Base-by-base conservation (phyloP, 2,888 invertebrate genomes). In the Apotomis betuletana region DNA sequence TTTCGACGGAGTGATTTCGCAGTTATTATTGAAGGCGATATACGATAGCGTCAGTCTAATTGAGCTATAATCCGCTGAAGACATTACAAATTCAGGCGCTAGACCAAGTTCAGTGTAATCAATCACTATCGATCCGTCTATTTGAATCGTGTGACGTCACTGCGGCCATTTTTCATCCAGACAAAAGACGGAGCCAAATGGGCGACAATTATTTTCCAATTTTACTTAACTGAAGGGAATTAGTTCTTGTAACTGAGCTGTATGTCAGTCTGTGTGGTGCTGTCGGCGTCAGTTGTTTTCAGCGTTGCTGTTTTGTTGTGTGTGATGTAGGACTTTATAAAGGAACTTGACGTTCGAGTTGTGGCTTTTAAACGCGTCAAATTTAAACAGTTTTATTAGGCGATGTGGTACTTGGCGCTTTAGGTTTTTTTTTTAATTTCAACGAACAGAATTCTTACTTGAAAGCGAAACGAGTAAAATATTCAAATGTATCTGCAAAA, bases 191-290 rank as follows among this genome's bases (percentile, higher is more conserved):
- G 75, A 80, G 79, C 80, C 82, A 83, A 80, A 85, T 83, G 81
- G 78, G 69, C 77, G 75, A 67, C 86, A 75, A 88, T 90, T 89
- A 88, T 87, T 87, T 86, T 86, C 86, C 84, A 87, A 88, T 90
- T 89, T 83, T 77, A 84, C 82, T 78, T 78, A 79, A 79, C 81
- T 80, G 78, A 81, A 77, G 79, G 77, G 80, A 77, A 80, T 78
- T 80, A 58, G 59, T 84, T 82, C 77, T 77, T 77, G 78, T 83
- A 84, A 86, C 87, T 84, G 84, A 80, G 79, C 79, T 77, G 79
- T 75, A 74, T 76, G 79, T 71, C 81, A 85, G 81, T 83, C 76
- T 74, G 75, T 74, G 75, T 78, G 77, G 76, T 76, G 78, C 70
- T 70, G 76, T 77, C 55, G 75, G 68, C 38, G 75, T 75, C 71